A percentile compares a stretch with the other conserved stretches of the same genome.
Conservation (phyloP, 1,140 invertebrate species). For the Diploscapter pachys region DNA sequence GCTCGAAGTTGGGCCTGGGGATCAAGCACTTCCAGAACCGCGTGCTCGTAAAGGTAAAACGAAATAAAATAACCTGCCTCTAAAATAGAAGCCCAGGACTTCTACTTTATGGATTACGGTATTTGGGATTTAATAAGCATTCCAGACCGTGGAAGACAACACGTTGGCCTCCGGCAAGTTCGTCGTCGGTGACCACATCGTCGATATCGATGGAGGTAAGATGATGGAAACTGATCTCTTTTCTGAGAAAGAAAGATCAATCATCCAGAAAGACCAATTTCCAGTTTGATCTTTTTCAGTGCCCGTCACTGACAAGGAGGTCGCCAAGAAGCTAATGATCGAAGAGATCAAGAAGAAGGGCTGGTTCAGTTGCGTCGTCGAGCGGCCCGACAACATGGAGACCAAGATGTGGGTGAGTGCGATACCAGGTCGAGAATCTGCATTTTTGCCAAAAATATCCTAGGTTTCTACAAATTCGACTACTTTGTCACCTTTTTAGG, state of each 20-base stretch:
- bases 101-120: not conserved
- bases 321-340: constrained; percentile 48
- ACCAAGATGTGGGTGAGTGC: constrained; percentile 45
- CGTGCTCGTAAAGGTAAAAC: constrained; percentile 29
- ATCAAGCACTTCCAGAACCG: constrained; percentile 49
- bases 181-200: constrained; percentile 50
- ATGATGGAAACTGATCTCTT: no score
- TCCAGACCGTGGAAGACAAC: constrained; percentile 19
- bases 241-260: not conserved
- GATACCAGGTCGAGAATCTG: no score
- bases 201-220: constrained; percentile 43
- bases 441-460: no score
- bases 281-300: not conserved
- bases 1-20: constrained; percentile 47
- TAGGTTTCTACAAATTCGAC: no score
- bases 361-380: constrained; percentile 38
- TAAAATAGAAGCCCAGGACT: not conserved
- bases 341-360: constrained; percentile 40
- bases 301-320: constrained; percentile 52
- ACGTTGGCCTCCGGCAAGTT: constrained; percentile 23
- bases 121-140: not conserved
- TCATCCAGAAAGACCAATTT: not conserved
- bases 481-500: no score
- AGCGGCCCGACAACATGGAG: constrained; percentile 46
- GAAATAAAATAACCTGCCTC: not conserved